phyloP scores from a whole-genome alignment of 1,140 invertebrate genomes.

The Cydia pomonella region DNA sequence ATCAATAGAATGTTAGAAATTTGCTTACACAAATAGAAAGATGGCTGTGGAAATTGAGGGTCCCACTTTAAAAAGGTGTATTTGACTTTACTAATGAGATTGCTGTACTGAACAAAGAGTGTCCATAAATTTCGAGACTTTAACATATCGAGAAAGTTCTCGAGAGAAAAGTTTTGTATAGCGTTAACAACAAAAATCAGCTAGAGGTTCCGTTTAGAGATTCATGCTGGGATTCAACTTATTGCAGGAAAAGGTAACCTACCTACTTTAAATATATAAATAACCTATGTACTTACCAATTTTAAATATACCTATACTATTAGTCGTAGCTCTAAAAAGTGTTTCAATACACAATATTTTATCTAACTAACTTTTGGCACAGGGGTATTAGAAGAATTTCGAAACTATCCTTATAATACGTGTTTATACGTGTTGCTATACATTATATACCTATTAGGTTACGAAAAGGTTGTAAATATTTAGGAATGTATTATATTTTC shows the following conservation, averaged over 20 bases:
- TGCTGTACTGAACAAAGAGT: slow-evolving; percentile 52
- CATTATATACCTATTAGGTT: too few species aligned
- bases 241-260: too few species aligned
- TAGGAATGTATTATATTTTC: too few species aligned
- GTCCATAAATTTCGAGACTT: slow-evolving; percentile 51
- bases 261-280: background rate
- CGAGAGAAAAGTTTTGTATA: slow-evolving; percentile 13
- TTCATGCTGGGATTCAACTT: background rate
- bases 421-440: too few species aligned
- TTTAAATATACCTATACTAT: background rate
- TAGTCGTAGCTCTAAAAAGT: too few species aligned
- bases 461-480: too few species aligned
- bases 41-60: slow-evolving; percentile 50
- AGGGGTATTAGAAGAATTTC: too few species aligned
- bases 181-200: background rate
- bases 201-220: background rate
- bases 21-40: slow-evolving; percentile 67
- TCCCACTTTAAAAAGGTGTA: slow-evolving; percentile 71
- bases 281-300: too few species aligned
- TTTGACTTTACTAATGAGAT: slow-evolving; percentile 77
- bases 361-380: too few species aligned
- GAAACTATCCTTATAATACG: too few species aligned
- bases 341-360: too few species aligned
- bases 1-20: slow-evolving; percentile 74
- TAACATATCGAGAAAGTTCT: slow-evolving; percentile 48